Conservation (phyloP, 2,797 vertebrate species). For the Esox lucius region DNA sequence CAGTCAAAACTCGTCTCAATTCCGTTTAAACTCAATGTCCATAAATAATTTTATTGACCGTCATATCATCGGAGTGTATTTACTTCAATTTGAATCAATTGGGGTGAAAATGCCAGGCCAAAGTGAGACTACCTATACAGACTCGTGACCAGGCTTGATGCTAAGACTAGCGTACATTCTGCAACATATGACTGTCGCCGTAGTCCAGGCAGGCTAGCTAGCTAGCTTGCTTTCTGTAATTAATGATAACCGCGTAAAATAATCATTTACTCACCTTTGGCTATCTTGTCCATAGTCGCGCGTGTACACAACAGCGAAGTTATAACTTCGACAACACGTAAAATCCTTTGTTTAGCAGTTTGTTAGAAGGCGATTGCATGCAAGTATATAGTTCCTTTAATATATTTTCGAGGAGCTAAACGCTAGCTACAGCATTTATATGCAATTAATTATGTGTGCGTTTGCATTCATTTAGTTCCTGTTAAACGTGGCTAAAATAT, state of each 20-base stretch:
- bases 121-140: not conserved
- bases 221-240: not conserved
- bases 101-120: not conserved
- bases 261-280: conserved; percentile 64
- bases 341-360: not conserved
- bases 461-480: not conserved
- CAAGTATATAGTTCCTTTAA: not conserved
- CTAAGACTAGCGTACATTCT: not conserved
- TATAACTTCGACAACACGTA: not conserved
- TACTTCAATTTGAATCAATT: not conserved
- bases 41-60: not conserved
- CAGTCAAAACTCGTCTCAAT: not conserved
- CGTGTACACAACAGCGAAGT: not conserved
- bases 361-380: not conserved
- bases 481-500: not conserved
- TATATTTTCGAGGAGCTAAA: not conserved
- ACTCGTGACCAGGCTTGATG: not conserved
- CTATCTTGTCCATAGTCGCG: conserved; percentile 70
- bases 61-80: not conserved
- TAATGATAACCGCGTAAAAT: not conserved
- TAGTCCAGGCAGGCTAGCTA: not conserved
- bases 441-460: not conserved
- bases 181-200: not conserved
- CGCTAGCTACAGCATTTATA: not conserved
- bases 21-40: not conserved